These are phyloP conservation scores for Acanthochromis polyacanthus DNA, from an alignment of 2,113 vertebrate genomes.

Conservation along the genomic window DNA sequence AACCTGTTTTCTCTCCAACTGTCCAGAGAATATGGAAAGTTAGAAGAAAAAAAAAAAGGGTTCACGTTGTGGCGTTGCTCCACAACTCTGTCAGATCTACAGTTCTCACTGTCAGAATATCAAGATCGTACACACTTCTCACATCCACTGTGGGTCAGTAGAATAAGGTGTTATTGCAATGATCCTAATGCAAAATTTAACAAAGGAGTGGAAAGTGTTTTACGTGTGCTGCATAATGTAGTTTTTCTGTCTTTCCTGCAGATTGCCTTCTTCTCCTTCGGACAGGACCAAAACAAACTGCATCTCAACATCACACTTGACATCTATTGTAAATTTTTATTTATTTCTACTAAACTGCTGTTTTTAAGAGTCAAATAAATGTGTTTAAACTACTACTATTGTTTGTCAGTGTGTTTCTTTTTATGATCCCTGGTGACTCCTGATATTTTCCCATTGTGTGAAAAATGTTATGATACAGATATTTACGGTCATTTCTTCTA, in stretches of 20 bases:
- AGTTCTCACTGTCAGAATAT: constrained; percentile 55
- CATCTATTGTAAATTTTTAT: constrained; percentile 65
- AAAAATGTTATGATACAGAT: neutral
- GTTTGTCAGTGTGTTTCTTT: neutral
- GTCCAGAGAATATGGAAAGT: constrained; percentile 79
- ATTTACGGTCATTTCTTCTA: neutral
- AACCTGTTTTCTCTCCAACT: constrained; percentile 81
- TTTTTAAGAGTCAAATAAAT: constrained; percentile 76
- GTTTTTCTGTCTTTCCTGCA: constrained; percentile 58
- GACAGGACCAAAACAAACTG: constrained; percentile 60
- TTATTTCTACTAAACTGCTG: constrained; percentile 61
- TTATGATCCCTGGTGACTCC: neutral
- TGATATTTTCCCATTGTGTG: neutral
- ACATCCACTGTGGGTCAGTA: constrained; percentile 7
- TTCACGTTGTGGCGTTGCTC: constrained; percentile 51
- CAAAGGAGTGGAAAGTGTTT: neutral
- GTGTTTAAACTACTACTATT: constrained; percentile 8
- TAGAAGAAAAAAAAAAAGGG: constrained; percentile 53
- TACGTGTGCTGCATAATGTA: neutral
- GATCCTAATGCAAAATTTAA: neutral
- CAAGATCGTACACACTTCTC: constrained; percentile 27
- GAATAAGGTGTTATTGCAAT: neutral
- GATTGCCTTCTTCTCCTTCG: constrained; percentile 61
- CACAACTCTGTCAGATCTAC: constrained; percentile 57
- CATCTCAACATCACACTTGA: constrained; percentile 19